Evolutionary conservation across 2,113 vertebrate species (phyloP).

Genomic region (Platysteira castanea): DNA sequence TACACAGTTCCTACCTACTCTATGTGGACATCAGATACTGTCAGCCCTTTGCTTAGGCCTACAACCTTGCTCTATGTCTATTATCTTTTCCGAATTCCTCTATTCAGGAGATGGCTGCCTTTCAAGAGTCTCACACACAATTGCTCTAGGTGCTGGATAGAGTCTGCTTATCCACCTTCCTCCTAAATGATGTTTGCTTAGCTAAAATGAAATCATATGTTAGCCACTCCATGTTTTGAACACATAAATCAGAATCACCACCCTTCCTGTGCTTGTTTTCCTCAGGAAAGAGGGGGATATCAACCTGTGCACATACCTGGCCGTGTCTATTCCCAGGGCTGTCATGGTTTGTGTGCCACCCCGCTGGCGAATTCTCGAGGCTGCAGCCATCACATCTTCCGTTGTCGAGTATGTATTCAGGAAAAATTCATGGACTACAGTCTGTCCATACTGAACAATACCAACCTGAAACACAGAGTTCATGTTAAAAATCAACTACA

Average conservation of each 20-base stretch:
- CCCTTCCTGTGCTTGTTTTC: not conserved
- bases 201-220: not conserved
- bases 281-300: not conserved
- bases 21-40: not conserved
- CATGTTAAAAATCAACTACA: not conserved
- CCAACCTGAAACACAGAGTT: conserved; percentile 81
- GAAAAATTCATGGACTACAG: conserved; percentile 88
- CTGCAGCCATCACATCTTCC: conserved; percentile 72
- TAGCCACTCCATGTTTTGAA: not conserved
- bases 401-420: conserved; percentile 86
- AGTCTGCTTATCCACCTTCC: not conserved
- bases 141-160: not conserved
- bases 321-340: conserved; percentile 87
- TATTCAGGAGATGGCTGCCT: not conserved
- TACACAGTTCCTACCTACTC: not conserved
- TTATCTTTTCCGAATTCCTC: not conserved
- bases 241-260: not conserved
- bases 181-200: not conserved
- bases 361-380: conserved; percentile 77
- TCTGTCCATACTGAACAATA: conserved; percentile 91
- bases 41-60: not conserved
- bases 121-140: not conserved
- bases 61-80: not conserved
- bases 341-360: conserved; percentile 88
- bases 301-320: conserved; percentile 75